Percentiles rank a stretch among this genome's conserved stretches.
phyloP scores from a whole-genome alignment of 2,888 invertebrate genomes.

The Parnassius mnemosyne region DNA sequence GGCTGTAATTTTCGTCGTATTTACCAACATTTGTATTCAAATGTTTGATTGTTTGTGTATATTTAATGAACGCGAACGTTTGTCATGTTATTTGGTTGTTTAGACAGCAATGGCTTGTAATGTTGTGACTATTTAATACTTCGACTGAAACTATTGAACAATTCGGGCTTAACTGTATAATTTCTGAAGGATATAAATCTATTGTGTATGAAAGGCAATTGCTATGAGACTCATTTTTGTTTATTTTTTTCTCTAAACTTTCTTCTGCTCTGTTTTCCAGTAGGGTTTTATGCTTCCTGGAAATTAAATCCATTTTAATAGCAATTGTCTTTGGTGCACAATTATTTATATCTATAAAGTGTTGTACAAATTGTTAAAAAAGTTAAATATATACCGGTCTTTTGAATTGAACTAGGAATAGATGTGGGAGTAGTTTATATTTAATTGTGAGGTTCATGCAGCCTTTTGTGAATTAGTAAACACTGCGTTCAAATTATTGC shows the following conservation, averaged over 20 bases:
- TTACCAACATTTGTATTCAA: not conserved
- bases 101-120: conserved; percentile 14
- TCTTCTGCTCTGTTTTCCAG: not conserved
- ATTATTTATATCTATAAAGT: conserved; percentile 19
- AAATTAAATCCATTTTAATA: conserved; percentile 3
- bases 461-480: too few relatives aligned
- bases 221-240: not conserved
- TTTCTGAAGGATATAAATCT: conserved; percentile 9
- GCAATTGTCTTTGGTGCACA: conserved; percentile 4
- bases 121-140: conserved; percentile 19
- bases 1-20: conserved; percentile 17
- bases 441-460: too few relatives aligned
- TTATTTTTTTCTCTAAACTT: not conserved
- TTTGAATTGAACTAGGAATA: too few relatives aligned
- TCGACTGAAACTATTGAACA: conserved; percentile 18
- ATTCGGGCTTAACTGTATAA: conserved; percentile 17
- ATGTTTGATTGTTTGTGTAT: not conserved
- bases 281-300: not conserved
- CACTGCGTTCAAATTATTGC: not conserved
- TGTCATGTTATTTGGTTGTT: not conserved
- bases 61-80: not conserved
- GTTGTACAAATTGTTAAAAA: conserved; percentile 5
- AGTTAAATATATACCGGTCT: too few relatives aligned
- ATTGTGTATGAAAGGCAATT: too few relatives aligned
- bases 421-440: too few relatives aligned